A percentile compares a stretch with the other conserved stretches of the same genome.
Evolutionary conservation across 2,888 invertebrate genomes (phyloP).

Genomic region (Orchesellides sinensis): DNA sequence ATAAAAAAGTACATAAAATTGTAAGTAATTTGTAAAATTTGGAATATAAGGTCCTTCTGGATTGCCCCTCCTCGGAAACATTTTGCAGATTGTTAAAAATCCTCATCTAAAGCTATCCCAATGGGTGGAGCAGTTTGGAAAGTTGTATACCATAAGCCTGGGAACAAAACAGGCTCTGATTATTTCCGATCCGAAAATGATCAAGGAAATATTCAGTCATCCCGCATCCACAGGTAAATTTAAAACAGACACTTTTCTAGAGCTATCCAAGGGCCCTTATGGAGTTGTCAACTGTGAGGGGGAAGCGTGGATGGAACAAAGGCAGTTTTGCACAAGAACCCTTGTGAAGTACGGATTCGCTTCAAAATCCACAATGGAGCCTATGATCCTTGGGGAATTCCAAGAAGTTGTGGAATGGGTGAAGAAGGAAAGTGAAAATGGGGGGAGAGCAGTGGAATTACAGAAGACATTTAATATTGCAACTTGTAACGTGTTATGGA

Average conservation of each 20-base stretch:
- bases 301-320: neutral
- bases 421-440: neutral
- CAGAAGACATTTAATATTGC: neutral
- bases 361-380: neutral
- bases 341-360: neutral
- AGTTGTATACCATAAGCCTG: constrained; percentile 3
- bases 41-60: constrained; percentile 6
- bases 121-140: constrained; percentile 8
- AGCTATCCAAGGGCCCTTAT: neutral
- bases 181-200: neutral
- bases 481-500: neutral
- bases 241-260: neutral
- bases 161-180: neutral
- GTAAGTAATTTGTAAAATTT: no score
- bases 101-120: neutral
- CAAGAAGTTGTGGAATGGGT: neutral
- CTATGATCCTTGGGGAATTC: neutral
- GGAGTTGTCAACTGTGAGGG: constrained; percentile 21
- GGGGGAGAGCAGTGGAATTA: neutral
- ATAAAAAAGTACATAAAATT: no score
- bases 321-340: neutral
- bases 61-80: constrained; percentile 15
- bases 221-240: constrained; percentile 13
- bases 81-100: neutral
- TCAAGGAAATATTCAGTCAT: neutral